phyloP scores from a whole-genome alignment of 2,888 invertebrate species.

The Ctenicera cuprea region DNA sequence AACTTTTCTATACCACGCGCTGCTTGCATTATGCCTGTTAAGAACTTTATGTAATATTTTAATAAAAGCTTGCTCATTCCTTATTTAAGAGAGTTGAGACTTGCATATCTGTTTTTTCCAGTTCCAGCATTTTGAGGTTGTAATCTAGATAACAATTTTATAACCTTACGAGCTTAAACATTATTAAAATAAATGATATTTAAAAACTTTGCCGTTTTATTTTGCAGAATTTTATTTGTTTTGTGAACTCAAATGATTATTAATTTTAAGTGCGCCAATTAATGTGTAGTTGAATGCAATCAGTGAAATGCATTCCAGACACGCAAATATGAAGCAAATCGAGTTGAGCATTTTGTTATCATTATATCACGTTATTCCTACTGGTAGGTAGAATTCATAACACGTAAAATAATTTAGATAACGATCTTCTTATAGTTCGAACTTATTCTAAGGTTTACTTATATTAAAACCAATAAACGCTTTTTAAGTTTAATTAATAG shows the following conservation, averaged over 20 bases:
- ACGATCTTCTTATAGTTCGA: too few species aligned
- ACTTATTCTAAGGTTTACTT: too few species aligned
- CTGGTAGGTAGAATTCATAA: background rate
- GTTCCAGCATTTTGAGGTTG: background rate
- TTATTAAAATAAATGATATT: background rate
- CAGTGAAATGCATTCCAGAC: constrained; percentile 6
- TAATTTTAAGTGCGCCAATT: constrained; percentile 8
- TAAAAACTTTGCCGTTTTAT: too few species aligned
- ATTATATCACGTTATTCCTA: background rate
- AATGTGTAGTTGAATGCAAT: constrained; percentile 5
- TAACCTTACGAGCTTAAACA: background rate
- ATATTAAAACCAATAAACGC: too few species aligned
- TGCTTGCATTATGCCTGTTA: constrained; percentile 40
- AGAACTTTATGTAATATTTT: constrained; percentile 40
- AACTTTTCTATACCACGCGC: constrained; percentile 38
- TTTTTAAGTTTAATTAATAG: background rate
- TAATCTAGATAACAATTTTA: background rate
- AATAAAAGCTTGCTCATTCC: constrained; percentile 28
- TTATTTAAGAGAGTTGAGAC: background rate
- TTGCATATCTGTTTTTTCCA: constrained; percentile 1
- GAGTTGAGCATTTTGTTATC: background rate
- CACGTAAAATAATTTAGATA: too few species aligned
- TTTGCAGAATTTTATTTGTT: background rate
- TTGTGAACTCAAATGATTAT: background rate
- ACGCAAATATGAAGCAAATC: constrained; percentile 1